Percentiles rank a stretch among this genome's conserved stretches.
These are phyloP conservation scores for Rotaria sp. DNA, from an alignment of 2,888 invertebrate genomes.

Conservation along the genomic window DNA sequence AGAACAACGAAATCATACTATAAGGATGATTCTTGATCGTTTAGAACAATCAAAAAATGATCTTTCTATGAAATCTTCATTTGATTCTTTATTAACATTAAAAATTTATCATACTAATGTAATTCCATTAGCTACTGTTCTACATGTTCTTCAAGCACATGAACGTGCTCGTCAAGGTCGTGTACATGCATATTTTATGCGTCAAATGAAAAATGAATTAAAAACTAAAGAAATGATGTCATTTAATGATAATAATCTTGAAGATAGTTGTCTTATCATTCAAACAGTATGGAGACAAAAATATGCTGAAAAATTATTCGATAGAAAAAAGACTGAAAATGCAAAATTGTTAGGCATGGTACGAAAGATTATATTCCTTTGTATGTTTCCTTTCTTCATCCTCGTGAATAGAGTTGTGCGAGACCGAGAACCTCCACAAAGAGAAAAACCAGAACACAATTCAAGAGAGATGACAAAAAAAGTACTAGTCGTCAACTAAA, in stretches of 20 bases:
- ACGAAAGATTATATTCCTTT: no score
- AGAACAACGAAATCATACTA: slow-evolving; percentile 1
- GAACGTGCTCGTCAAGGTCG: slow-evolving; percentile 28
- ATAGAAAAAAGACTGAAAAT: background rate
- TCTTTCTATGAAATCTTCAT: background rate
- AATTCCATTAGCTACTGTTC: background rate
- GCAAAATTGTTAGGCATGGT: background rate
- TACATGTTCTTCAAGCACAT: slow-evolving; percentile 3
- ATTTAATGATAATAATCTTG: background rate
- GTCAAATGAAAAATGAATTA: background rate
- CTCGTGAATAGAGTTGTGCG: no score
- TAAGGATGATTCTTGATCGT: background rate
- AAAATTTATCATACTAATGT: background rate
- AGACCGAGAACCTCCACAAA: no score
- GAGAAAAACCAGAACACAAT: no score
- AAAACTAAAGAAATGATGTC: background rate
- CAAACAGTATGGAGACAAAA: slow-evolving; percentile 9
- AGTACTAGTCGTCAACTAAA: no score
- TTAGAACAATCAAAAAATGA: background rate
- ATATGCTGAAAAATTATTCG: background rate
- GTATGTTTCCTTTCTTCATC: no score
- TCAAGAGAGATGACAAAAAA: no score
- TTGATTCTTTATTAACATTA: background rate
- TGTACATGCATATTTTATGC: slow-evolving; percentile 5
- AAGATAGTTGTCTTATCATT: background rate